Evolutionary conservation across 2,888 invertebrate genomes (phyloP), one percentile per base, ranked within the genome.

Genomic region (Isotomurus palustris): DNA sequence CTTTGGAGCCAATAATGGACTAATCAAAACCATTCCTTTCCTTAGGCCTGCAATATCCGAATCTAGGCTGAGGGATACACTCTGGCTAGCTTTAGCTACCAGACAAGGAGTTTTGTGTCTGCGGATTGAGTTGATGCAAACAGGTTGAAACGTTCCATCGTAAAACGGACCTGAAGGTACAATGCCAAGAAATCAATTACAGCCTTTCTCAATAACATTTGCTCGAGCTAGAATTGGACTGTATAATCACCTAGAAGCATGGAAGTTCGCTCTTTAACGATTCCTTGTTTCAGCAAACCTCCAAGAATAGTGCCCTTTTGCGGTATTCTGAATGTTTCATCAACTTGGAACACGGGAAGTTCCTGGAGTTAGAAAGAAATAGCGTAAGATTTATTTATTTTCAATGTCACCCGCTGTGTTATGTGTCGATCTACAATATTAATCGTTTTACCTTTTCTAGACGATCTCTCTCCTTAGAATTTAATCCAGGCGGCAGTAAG

Each of bases 61-160:
- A 69, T 82, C 82, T 3, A 93, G 76, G 24, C 87, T 86, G 38
- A 92, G 76, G 2, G 91, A 88, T 0, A 94, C 93, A 68, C 91
- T 88, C 75, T 95, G 93, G 0, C 92, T 91, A 0, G 92, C 92
- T 60, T 88, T 82, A 2, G 94, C 95, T 53, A 84, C 78, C 40
- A 90, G 82, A 73, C 93, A 91, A 0, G 93, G 91, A 5, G 93
- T 88, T 67, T 94, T 85, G 76, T 96, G 94, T 3, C 96, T 81
- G 76, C 95, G 92, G 53, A 97, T 84, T 2, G 91, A 90, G 66
- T 86, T 85, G 3, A 97, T 86, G 14, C 78, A 79, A 0, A 89
- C 89, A 8, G 83, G 80, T 49, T 82, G 81, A 76, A 94, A 96
- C 44, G 83, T 81, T 0, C 91, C 91, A 71, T 86, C 82, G 32